Conservation (phyloP, 30 jellyfish, hydroid and myxozoan genomes). For the Aurelia sp. region DNA sequence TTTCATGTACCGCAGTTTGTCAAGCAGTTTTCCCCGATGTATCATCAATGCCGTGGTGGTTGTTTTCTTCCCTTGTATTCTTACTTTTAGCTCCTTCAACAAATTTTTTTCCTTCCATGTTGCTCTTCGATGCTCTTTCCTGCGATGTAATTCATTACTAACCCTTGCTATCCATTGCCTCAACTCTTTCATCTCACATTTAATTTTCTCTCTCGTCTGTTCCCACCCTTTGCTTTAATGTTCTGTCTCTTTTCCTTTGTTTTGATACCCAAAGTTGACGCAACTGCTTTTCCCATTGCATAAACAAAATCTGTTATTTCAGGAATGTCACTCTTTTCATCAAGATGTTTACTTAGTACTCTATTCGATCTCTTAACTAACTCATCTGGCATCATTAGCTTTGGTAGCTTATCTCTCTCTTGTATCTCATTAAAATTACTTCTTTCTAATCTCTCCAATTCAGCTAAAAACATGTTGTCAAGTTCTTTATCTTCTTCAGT, state of each 20-base stretch:
- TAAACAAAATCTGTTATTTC: conserved; percentile 6
- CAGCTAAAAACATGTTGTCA: conserved; percentile 8
- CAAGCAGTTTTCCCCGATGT: background rate
- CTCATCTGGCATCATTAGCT: conserved; percentile 7
- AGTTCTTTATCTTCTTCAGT: conserved; percentile 11
- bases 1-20: conserved; percentile 4
- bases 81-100: conserved; percentile 8
- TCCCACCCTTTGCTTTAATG: conserved; percentile 4
- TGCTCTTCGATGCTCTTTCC: conserved; percentile 6
- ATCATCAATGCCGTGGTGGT: background rate
- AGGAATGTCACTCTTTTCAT: conserved; percentile 10
- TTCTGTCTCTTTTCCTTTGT: conserved; percentile 13
- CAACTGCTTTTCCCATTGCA: conserved; percentile 16
- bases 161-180: conserved; percentile 11
- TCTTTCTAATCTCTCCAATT: conserved; percentile 13
- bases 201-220: conserved; percentile 5
- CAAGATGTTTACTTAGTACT: conserved; percentile 4
- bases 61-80: background rate
- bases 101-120: conserved; percentile 15
- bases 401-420: conserved; percentile 19
- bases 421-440: conserved; percentile 7
- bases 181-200: conserved; percentile 16
- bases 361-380: conserved; percentile 8
- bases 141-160: conserved; percentile 14
- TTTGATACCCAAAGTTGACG: conserved; percentile 11